Conservation (phyloP, 2,797 vertebrate species). For the Forpus xanthops region DNA sequence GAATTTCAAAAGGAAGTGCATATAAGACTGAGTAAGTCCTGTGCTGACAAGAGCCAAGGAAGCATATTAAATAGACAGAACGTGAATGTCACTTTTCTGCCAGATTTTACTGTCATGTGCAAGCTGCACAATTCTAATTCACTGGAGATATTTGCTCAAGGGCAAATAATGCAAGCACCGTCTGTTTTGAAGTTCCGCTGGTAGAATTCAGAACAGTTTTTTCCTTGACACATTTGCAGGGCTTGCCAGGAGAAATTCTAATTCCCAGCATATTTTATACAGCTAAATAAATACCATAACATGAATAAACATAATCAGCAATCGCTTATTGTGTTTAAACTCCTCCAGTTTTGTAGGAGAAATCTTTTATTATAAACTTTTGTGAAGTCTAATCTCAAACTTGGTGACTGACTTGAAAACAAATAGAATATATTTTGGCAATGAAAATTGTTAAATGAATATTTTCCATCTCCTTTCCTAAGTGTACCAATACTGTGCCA, state of each 20-base stretch:
- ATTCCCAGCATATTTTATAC: background rate
- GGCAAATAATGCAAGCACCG: background rate
- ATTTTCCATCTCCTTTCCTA: background rate
- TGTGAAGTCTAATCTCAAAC: background rate
- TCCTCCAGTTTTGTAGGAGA: background rate
- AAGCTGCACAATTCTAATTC: background rate
- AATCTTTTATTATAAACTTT: background rate
- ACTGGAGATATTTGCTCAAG: background rate
- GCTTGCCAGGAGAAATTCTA: slow-evolving; percentile 28
- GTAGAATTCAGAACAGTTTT: background rate
- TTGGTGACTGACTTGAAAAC: background rate
- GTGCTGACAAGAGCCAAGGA: background rate
- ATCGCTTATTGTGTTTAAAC: background rate
- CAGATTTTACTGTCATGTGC: background rate
- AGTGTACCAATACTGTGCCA: background rate
- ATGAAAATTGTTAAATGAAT: background rate
- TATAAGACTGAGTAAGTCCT: background rate
- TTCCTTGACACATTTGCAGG: background rate
- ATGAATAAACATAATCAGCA: slow-evolving; percentile 9
- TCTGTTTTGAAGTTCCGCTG: background rate
- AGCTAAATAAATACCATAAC: slow-evolving; percentile 32
- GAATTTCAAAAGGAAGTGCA: background rate
- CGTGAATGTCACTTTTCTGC: background rate
- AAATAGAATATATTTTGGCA: background rate
- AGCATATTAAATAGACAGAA: background rate